These are phyloP conservation scores for Synanthedon andrenaeformis DNA, from an alignment of 2,888 invertebrate species.

Conservation along the genomic window DNA sequence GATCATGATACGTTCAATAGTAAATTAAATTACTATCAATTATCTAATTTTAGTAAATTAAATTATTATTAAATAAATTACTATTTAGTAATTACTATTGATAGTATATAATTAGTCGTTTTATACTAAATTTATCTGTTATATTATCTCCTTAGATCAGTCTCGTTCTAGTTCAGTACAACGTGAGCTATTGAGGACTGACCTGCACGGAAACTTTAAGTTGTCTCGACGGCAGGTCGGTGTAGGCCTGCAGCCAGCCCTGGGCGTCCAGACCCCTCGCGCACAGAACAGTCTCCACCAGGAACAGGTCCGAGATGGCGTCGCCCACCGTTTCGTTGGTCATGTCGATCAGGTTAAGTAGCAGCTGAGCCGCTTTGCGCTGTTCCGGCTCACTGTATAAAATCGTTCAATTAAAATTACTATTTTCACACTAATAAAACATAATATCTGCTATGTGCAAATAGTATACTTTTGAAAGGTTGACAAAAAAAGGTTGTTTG, in stretches of 20 bases:
- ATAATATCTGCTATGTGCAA: background rate
- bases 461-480: no score
- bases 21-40: no score
- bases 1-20: no score
- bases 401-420: background rate
- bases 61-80: no score
- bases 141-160: no score
- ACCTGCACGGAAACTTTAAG: conserved; percentile 88
- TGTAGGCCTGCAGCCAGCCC: conserved; percentile 86
- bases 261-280: conserved; percentile 81
- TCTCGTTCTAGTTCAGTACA: no score
- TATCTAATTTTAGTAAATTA: no score
- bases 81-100: no score
- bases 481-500: no score
- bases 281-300: conserved; percentile 91
- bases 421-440: background rate
- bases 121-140: no score
- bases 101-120: no score
- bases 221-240: conserved; percentile 88
- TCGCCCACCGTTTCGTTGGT: conserved; percentile 97
- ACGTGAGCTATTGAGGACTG: no score
- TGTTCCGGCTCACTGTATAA: conserved; percentile 42
- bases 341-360: conserved; percentile 81
- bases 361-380: conserved; percentile 70
- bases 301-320: conserved; percentile 94